Percentiles rank a stretch among this genome's conserved stretches.
Evolutionary conservation across 1,140 invertebrate species (phyloP).

Genomic region (Bombus balteatus): DNA sequence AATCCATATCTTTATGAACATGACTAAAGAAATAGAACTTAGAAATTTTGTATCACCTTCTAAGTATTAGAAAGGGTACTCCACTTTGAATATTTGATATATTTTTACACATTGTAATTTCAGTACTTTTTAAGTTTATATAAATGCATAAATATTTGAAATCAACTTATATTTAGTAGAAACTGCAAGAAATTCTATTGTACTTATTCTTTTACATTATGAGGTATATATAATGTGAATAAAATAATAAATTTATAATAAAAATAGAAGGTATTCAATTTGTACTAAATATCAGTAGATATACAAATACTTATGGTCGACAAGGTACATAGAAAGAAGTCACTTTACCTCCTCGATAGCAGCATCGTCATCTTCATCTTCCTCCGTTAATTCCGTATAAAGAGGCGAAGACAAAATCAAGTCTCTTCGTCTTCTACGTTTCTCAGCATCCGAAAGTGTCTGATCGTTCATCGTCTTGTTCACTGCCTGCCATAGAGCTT

Average conservation of each 20-base stretch:
- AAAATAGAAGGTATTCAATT: no score
- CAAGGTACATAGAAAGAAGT: not conserved
- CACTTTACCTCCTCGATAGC: slow-evolving; percentile 85
- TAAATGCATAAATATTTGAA: not conserved
- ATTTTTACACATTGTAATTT: not conserved
- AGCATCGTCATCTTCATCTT: slow-evolving; percentile 85
- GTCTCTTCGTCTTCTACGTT: slow-evolving; percentile 69
- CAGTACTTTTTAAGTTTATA: not conserved
- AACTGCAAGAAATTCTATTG: not conserved
- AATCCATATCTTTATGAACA: not conserved
- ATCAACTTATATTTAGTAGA: not conserved
- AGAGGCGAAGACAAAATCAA: slow-evolving; percentile 79
- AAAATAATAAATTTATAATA: not conserved
- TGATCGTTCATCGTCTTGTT: slow-evolving; percentile 61
- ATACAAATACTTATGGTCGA: not conserved
- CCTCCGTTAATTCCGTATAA: slow-evolving; percentile 80
- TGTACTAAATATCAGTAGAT: not conserved
- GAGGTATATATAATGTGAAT: not conserved
- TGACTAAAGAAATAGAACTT: no score
- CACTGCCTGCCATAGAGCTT: slow-evolving; percentile 57
- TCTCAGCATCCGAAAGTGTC: slow-evolving; percentile 55
- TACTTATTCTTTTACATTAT: not conserved
- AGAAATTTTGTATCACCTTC: no score
- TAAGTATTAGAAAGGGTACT: not conserved
- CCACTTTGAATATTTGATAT: not conserved